A percentile compares a stretch with the other conserved stretches of the same genome.
phyloP scores from a whole-genome alignment of 92 coral and sea anemone genomes.

The Porites cylindrica region DNA sequence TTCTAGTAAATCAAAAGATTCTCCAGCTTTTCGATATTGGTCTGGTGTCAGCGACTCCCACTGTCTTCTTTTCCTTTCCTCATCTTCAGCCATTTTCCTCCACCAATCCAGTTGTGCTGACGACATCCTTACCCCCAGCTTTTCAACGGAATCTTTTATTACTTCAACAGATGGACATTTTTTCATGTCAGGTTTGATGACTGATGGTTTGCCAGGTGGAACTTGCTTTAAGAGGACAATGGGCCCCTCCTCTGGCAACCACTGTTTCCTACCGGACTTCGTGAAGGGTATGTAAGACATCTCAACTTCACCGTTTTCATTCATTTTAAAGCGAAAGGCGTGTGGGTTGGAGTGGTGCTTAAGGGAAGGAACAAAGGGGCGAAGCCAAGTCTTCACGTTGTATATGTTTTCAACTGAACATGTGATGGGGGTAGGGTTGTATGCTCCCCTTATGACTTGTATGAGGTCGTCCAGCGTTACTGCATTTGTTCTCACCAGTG shows the following conservation, averaged over 20 bases:
- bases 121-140: constrained; percentile 44
- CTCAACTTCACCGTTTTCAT: constrained; percentile 46
- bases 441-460: constrained; percentile 33
- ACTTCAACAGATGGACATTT: constrained; percentile 46
- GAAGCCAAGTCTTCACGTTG: constrained; percentile 57
- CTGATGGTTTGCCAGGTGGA: constrained; percentile 50
- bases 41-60: constrained; percentile 24
- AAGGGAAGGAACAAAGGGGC: constrained; percentile 32
- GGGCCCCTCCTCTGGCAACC: constrained; percentile 50
- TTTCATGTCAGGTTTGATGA: constrained; percentile 48
- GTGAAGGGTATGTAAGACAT: constrained; percentile 53
- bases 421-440: constrained; percentile 54
- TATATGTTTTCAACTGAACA: constrained; percentile 44
- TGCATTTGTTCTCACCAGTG: constrained; percentile 41
- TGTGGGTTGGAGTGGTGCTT: constrained; percentile 67
- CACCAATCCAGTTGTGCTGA: constrained; percentile 21
- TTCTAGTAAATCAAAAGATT: constrained; percentile 33
- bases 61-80: constrained; percentile 1
- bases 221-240: neutral
- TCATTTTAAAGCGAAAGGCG: constrained; percentile 60
- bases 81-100: constrained; percentile 16
- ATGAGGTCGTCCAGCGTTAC: constrained; percentile 63
- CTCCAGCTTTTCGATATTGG: constrained; percentile 29
- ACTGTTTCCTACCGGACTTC: constrained; percentile 34
- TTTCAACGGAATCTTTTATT: constrained; percentile 26